Conservation (phyloP, 2,113 vertebrate genomes). For the Sturnus vulgaris region DNA sequence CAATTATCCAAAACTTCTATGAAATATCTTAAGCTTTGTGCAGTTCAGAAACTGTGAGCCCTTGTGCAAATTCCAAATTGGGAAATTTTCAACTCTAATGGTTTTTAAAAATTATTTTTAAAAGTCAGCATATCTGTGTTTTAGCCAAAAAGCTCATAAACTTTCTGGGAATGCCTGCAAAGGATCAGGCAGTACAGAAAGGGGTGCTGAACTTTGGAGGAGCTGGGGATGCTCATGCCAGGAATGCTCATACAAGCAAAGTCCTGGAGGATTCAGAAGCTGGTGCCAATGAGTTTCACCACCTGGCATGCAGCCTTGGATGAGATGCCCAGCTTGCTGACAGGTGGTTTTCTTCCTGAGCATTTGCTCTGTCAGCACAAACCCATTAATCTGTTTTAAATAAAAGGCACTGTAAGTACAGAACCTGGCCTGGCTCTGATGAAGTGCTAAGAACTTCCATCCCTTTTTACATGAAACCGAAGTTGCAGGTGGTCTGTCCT, state of each 20-base stretch:
- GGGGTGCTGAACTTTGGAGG: background rate
- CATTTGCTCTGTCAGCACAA: slow-evolving; percentile 5
- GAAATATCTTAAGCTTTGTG: background rate
- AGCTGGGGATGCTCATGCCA: background rate
- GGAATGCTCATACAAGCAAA: background rate
- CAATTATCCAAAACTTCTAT: background rate
- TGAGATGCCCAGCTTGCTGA: background rate
- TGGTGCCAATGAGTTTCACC: background rate
- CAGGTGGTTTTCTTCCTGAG: slow-evolving; percentile 25
- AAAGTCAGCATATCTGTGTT: background rate
- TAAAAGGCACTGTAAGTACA: background rate
- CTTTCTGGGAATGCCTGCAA: background rate
- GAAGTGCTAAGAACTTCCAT: background rate
- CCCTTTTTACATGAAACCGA: background rate
- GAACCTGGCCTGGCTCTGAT: background rate
- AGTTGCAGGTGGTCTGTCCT: background rate
- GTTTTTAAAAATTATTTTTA: background rate
- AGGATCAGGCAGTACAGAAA: background rate
- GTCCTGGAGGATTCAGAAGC: background rate
- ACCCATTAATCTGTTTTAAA: slow-evolving; percentile 35
- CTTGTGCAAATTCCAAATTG: background rate
- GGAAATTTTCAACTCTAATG: background rate
- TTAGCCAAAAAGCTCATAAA: background rate
- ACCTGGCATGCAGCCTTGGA: background rate
- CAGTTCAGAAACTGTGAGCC: background rate